phyloP scores from a whole-genome alignment of 2,113 vertebrate genomes.

The Todiramphus chloris region DNA sequence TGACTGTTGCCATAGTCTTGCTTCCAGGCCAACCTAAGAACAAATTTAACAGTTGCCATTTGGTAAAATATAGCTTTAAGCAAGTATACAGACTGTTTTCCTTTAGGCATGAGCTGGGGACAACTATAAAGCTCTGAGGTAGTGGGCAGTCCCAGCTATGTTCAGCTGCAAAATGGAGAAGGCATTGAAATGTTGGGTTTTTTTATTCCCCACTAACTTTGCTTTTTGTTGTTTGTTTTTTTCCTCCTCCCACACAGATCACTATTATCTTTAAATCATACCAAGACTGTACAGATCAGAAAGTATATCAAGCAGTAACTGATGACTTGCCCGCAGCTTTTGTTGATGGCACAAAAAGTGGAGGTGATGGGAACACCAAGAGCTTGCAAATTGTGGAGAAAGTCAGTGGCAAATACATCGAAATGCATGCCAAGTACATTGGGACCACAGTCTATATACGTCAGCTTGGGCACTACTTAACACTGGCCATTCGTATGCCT shows the following conservation, averaged over 20 bases:
- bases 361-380: conserved; percentile 76
- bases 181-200: background rate
- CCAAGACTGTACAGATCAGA: conserved; percentile 92
- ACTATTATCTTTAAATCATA: conserved; percentile 97
- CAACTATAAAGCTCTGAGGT: background rate
- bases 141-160: background rate
- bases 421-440: conserved; percentile 91
- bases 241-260: conserved; percentile 71
- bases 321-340: conserved; percentile 94
- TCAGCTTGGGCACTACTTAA: conserved; percentile 91
- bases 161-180: background rate
- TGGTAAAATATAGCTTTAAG: background rate
- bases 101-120: background rate
- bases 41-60: background rate
- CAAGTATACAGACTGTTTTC: background rate
- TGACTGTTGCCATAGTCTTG: background rate
- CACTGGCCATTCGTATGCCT: conserved; percentile 89
- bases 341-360: conserved; percentile 89
- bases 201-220: background rate
- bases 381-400: conserved; percentile 89
- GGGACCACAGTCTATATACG: conserved; percentile 90
- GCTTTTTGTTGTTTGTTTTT: background rate
- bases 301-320: conserved; percentile 94
- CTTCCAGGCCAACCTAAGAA: background rate
- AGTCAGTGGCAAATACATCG: conserved; percentile 82